Percentiles rank a stretch among this genome's conserved stretches.
These are phyloP conservation scores for Lamellibrachia columna DNA, from an alignment of 2,888 invertebrate species.

Conservation along the genomic window DNA sequence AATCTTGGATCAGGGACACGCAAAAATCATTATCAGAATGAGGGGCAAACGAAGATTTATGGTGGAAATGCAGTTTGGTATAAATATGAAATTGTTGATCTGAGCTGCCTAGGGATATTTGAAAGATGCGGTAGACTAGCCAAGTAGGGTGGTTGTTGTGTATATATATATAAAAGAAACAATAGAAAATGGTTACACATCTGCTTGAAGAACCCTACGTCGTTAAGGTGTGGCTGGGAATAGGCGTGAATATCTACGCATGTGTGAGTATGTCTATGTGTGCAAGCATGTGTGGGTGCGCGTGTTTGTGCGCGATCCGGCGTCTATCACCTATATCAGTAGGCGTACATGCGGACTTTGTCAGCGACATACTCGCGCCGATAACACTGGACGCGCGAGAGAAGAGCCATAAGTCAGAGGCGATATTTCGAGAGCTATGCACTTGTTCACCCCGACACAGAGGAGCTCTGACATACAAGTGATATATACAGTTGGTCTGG, in stretches of 20 bases:
- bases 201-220: not conserved
- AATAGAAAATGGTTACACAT: not conserved
- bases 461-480: conserved; percentile 3
- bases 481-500: not conserved
- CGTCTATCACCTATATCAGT: not conserved
- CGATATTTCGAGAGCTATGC: conserved; percentile 12
- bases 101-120: too few relatives aligned
- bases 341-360: not conserved
- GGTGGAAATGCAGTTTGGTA: too few relatives aligned
- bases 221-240: not conserved
- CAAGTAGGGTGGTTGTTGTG: too few relatives aligned
- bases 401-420: not conserved
- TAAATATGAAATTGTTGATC: too few relatives aligned
- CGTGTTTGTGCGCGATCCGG: not conserved
- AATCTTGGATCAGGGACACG: too few relatives aligned
- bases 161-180: not conserved
- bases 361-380: not conserved
- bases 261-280: not conserved
- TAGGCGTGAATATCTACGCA: not conserved
- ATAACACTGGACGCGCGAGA: not conserved
- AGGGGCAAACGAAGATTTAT: too few relatives aligned
- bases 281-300: not conserved
- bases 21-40: too few relatives aligned
- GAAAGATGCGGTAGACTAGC: too few relatives aligned
- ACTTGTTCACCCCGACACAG: not conserved